Base-by-base conservation (phyloP, 1,140 invertebrate genomes). In the Camponotus pennsylvanicus region DNA sequence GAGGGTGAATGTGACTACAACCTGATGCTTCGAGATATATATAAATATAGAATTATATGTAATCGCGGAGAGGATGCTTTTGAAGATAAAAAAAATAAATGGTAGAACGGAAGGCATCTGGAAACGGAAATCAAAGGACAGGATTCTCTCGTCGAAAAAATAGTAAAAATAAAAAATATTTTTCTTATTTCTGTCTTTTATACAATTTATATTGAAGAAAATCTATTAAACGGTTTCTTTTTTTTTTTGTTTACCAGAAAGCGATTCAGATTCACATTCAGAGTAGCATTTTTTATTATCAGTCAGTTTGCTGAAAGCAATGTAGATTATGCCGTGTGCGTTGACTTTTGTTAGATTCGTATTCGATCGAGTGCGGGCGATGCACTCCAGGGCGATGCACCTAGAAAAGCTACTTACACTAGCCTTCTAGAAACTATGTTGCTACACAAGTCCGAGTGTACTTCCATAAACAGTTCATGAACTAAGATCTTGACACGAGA, bases 21-120 rank as follows among this genome's bases (percentile, higher is more conserved):
- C 73, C 78, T 89, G 85, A 87, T 89, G 75, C 86, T 87, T 89
- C 79, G 37, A 83, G 34, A 52, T 7, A 61, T 4, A 73, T 63
- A 40, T 37, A 52, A 34, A 13, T 18, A 15, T 37, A 79, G 15
- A 27, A 27, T 27, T 27, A 27, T 27, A 40, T 27, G 13, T 45
- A 27, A 57, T 69, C 13, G 5, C 6, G 15, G 8, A 64, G 27
- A 27, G 37, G 11, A 27, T 32, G 8, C 8, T 76, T 61, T 52
- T 15, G 49, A 52, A 1, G 4, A 4, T 59, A 59, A 27, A 32
- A 52, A 52, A 1, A 2, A 4, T 59, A 59, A 27, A 32, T 52
- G 3, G 27, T 18, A 7, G 21, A 80, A 0, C 34, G 8, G 45
- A 70, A 52, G 27, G 2, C 15, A 6, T 67, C 7, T 34, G 4